Base-by-base conservation (phyloP, 2,888 invertebrate species). In the Harpagoxenus sublaevis region DNA sequence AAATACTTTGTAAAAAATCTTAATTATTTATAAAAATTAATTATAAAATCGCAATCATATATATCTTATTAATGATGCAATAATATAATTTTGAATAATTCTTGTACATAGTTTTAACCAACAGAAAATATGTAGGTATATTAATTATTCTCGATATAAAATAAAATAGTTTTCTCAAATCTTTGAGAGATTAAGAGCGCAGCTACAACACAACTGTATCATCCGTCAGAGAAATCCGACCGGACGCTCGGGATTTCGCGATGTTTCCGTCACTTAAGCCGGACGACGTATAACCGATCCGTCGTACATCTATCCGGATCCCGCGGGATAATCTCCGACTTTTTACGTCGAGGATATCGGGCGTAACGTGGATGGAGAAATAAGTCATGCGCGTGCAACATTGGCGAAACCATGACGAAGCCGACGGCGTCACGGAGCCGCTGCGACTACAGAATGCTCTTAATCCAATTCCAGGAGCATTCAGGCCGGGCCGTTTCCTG, bases 401-500 rank as follows among this genome's bases (percentile, higher is more conserved):
- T 85, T 75, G 83, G 81, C 83, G 71, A 82, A 74, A 84, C 84
- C 87, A 77, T 84, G 86, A 89, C 88, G 88, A 89, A 89, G 79
- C 75, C 79, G 81, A 23, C 74, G 51, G 85, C 57, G 83, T 35
- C 60, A 51, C 71, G 63, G 65, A 70, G 85, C 75, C 62, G 53
- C 79, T 68, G 70, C 78, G 75, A 51, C 77, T 79, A 79, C 66
- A 86, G 89, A 88, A 88, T 86, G 90, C 86, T 88, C 90, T 92
- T 91, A 92, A 94, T 93, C 93, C 92, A 93, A 93, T 93, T 92
- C 91, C 88, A 90, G 85, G 75, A 89, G 92, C 90, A 92, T 93
- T 93, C 92, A 93, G 85, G 84, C 84, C 92, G 82, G 87, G 89
- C 91, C 89, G 91, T 93, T 94, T 94, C 94, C 94, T 94, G 93